phyloP scores from a whole-genome alignment of 23 tunicate species.

The Trididemnum nubilum region DNA sequence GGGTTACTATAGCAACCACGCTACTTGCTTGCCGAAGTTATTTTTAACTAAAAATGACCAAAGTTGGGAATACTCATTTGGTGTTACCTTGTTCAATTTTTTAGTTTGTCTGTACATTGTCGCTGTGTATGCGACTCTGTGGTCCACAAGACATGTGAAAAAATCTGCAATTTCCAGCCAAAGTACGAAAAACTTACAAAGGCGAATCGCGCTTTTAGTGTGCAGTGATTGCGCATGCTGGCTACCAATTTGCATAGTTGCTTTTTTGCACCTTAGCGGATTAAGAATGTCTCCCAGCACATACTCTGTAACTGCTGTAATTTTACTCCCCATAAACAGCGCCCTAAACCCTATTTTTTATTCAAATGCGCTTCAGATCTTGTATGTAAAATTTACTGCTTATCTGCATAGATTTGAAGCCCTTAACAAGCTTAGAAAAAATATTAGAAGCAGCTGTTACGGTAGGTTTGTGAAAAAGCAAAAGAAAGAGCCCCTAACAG shows the following conservation, averaged over 20 bases:
- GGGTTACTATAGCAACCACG: slow-evolving; percentile 75
- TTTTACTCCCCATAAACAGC: slow-evolving; percentile 66
- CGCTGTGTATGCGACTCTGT: slow-evolving; percentile 22
- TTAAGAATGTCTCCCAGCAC: slow-evolving; percentile 23
- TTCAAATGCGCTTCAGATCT: slow-evolving; percentile 26
- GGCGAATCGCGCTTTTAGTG: slow-evolving; percentile 12
- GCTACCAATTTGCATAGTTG: slow-evolving; percentile 36
- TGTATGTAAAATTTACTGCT: background rate
- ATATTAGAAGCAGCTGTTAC: background rate
- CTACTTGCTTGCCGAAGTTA: slow-evolving; percentile 66
- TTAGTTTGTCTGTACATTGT: slow-evolving; percentile 52
- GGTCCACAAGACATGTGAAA: slow-evolving; percentile 15
- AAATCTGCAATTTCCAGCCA: slow-evolving; percentile 14
- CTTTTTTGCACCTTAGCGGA: slow-evolving; percentile 41
- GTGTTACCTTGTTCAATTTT: slow-evolving; percentile 46
- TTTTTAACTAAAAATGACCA: slow-evolving; percentile 35
- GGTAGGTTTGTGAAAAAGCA: background rate
- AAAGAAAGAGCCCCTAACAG: background rate
- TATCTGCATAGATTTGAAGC: background rate
- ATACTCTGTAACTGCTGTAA: slow-evolving; percentile 51
- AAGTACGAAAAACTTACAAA: slow-evolving; percentile 5
- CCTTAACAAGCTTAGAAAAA: background rate
- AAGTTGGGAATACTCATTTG: slow-evolving; percentile 67
- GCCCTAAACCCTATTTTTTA: slow-evolving; percentile 57
- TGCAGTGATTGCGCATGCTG: slow-evolving; percentile 25